Base-by-base conservation (phyloP, 2,888 invertebrate species). In the Drosophila fungiperda region DNA sequence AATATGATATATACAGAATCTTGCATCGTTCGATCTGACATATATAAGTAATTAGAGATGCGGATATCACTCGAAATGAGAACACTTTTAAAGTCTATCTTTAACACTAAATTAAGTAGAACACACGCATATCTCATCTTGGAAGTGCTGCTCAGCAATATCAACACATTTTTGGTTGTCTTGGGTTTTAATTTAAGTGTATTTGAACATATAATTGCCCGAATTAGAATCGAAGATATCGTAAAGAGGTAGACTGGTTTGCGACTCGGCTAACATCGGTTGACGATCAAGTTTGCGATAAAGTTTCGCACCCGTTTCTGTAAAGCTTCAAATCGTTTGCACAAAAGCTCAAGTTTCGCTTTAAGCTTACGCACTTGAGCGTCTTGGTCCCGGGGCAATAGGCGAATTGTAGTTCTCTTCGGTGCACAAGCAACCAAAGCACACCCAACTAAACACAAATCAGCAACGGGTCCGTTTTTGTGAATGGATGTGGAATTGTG, bases 261-360 rank as follows among this genome's bases (percentile, higher is more conserved):
- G 68, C 26, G 54, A 35, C 70, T 68, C 3, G 59, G 12, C 61
- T 61, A n/a, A 45, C 15, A 23, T 38, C 45, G 45, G 33, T 11
- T 29, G 32, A 8, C 40, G 71, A 72, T 72, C 71, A 35, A 35
- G 15, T 48, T 54, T 9, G 32, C 20, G 40, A 29, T 48, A 20
- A 23, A 54, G 64, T 58, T 64, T 63, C 40, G n/a, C 17, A 52
- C 48, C 57, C 57, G 29, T 57, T 42, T 29, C 29, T 20, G 38
- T 12, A 73, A 73, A 73, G 74, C 74, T 67, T 40, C 32, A 40
- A 45, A 45, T 38, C 67, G 52, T 53, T 60, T 40, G 45, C 66
- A 26, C n/a, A 32, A 57, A 73, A 73, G 69, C 68, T 69, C 35
- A 49, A 54, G 35, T 23, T 20, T 20, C 42, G 69, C 69, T 62